Evolutionary conservation across 2,888 invertebrate genomes (phyloP), one percentile per base, ranked within the genome.

Genomic region (Drosophila borborema): DNA sequence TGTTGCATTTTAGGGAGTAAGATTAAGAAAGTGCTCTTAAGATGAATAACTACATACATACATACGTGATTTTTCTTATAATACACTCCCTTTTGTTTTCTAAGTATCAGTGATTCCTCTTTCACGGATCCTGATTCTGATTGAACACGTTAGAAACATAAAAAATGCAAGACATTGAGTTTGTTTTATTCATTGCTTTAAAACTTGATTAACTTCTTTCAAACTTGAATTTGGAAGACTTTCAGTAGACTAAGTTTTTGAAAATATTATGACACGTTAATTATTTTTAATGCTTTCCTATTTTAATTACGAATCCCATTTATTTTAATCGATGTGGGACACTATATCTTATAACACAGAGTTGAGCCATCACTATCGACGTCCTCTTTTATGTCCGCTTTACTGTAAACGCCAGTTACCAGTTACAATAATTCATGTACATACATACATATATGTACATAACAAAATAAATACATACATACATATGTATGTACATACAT

Each of bases 351-450:
- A 16, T 40, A 40, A 40, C 6, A 40, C 40, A 40, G 16, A 7
- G 31, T n/a, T 34, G 7, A 34, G 7, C 36, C n/a, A 64, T 12
- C 38, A 64, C 16, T 36, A 36, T 38, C 18, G 18, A 51, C 38
- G 28, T 54, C 66, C 54, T 31, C 64, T 49, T 59, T 67, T 36
- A 28, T 34, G 43, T 72, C 64, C 64, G 60, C 40, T 65, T 58
- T 40, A 58, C 53, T 66, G 43, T 43, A 62, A 53, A 58, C 51
- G 73, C 53, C 53, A 51, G 45, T 62, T 61, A 41, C 16, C 18
- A 51, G 36, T 53, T 36, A 14, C 36, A 38, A 23, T 16, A 53
- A 9, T 9, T 20, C 7, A 41, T 43, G 18, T 10, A 28, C 3
- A 3, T 28, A 20, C n/a, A 49, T 49, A 49, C 2, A 23, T 23